Evolutionary conservation across 2,113 vertebrate species (phyloP).

Genomic region (Calidris pygmaea): DNA sequence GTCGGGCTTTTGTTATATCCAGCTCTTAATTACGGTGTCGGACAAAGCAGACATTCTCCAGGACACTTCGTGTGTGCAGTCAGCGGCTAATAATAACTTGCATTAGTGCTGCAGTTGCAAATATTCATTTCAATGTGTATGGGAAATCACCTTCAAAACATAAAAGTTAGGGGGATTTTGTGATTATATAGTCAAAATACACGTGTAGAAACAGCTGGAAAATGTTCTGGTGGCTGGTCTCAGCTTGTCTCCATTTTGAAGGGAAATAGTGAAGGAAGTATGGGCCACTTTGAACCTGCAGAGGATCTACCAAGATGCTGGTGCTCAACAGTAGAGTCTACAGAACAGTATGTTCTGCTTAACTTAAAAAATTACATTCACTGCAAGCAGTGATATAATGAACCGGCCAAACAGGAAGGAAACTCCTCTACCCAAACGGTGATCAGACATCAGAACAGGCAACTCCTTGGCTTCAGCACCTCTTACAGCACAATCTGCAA

Average conservation of each 20-base stretch:
- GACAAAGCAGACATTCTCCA: not conserved
- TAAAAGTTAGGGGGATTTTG: not conserved
- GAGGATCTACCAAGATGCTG: not conserved
- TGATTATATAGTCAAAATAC: not conserved
- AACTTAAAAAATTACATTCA: not conserved
- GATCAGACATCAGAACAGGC: not conserved
- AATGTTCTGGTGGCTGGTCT: not conserved
- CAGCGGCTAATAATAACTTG: not conserved
- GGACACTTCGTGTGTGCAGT: not conserved
- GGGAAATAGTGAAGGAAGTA: not conserved
- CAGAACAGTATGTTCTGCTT: not conserved
- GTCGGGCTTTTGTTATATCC: not conserved
- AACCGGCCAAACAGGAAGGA: not conserved
- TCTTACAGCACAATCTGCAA: not conserved
- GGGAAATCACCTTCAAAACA: not conserved
- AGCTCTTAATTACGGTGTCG: not conserved
- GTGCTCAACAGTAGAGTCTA: not conserved
- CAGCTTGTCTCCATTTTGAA: not conserved
- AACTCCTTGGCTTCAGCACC: rapidly evolving
- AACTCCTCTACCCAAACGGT: not conserved
- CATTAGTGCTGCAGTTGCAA: not conserved
- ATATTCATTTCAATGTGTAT: not conserved
- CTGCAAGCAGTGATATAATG: not conserved
- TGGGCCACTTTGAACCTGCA: not conserved
- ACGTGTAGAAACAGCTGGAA: not conserved